phyloP scores from a whole-genome alignment of 64 coral and sea anemone species.

The Montipora foliosa region DNA sequence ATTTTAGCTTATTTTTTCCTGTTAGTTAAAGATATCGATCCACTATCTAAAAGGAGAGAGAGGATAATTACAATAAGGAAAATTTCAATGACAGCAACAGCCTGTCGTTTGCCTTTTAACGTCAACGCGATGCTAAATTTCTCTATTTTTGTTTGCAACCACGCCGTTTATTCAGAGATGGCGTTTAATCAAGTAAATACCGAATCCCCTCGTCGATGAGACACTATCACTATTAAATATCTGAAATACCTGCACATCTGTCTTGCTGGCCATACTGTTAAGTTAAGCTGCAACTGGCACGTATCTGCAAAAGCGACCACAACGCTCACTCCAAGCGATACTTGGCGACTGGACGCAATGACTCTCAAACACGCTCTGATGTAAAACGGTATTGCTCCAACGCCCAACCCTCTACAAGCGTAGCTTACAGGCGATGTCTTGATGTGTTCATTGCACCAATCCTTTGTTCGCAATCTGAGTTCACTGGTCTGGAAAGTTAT shows the following conservation, averaged over 20 bases:
- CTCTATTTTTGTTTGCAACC: too few relatives aligned
- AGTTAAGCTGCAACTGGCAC: slow-evolving; percentile 85
- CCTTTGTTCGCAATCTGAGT: slow-evolving; percentile 24
- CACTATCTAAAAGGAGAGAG: too few relatives aligned
- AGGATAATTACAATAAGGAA: too few relatives aligned
- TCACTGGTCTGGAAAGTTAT: slow-evolving; percentile 49
- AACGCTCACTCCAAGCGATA: slow-evolving; percentile 70
- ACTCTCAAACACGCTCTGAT: slow-evolving; percentile 80
- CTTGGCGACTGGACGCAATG: slow-evolving; percentile 38
- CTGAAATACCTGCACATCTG: slow-evolving; percentile 75
- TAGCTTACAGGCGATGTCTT: slow-evolving; percentile 36
- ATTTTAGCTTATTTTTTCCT: too few relatives aligned
- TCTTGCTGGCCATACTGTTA: slow-evolving; percentile 88
- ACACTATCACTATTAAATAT: too few relatives aligned
- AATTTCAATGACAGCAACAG: too few relatives aligned
- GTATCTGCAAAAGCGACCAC: slow-evolving; percentile 89
- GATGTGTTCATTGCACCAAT: slow-evolving; percentile 81
- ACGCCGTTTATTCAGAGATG: too few relatives aligned
- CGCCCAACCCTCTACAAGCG: slow-evolving; percentile 50
- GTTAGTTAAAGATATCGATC: too few relatives aligned
- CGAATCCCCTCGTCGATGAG: too few relatives aligned
- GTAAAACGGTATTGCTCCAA: slow-evolving; percentile 50
- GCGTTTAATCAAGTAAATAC: too few relatives aligned
- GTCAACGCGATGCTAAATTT: too few relatives aligned
- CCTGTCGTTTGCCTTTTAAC: too few relatives aligned